Evolutionary conservation across 1,140 invertebrate species (phyloP).

Genomic region (Hylaeus anthracinus): DNA sequence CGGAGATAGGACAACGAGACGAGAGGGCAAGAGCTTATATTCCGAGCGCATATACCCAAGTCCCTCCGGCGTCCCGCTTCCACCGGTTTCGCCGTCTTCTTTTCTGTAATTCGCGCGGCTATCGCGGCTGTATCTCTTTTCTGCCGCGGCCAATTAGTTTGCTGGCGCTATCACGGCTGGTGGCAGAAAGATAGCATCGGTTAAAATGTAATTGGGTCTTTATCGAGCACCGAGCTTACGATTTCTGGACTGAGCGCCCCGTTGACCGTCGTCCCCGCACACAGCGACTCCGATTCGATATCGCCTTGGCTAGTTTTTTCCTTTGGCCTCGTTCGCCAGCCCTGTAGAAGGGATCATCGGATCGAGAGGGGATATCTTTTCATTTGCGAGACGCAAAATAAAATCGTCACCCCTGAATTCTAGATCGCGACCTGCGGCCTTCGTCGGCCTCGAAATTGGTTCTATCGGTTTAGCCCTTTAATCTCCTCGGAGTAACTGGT

Average conservation of each 20-base stretch:
- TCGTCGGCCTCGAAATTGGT: constrained; percentile 23
- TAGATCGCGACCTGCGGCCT: neutral
- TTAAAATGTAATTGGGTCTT: constrained; percentile 67
- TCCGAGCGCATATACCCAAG: neutral
- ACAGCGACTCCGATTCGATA: constrained; percentile 11
- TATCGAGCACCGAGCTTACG: constrained; percentile 58
- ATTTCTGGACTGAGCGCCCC: constrained; percentile 15
- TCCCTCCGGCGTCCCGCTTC: neutral
- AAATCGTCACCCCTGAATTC: neutral
- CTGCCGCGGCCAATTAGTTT: constrained; percentile 68
- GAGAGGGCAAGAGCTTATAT: constrained; percentile 23
- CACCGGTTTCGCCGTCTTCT: constrained; percentile 15
- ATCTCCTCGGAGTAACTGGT: constrained; percentile 7
- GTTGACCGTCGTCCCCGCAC: constrained; percentile 9
- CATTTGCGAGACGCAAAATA: neutral
- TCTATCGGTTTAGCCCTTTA: constrained; percentile 12
- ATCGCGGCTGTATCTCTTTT: constrained; percentile 46
- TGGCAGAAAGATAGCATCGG: constrained; percentile 38
- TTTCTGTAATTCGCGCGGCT: constrained; percentile 56
- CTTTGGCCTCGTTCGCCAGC: neutral
- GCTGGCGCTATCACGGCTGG: constrained; percentile 53
- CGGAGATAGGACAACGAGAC: constrained; percentile 37
- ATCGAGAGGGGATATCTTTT: neutral
- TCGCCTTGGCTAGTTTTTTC: neutral
- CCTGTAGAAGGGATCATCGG: neutral